Conservation (phyloP, 1,140 invertebrate genomes). For the Anastrepha ludens region DNA sequence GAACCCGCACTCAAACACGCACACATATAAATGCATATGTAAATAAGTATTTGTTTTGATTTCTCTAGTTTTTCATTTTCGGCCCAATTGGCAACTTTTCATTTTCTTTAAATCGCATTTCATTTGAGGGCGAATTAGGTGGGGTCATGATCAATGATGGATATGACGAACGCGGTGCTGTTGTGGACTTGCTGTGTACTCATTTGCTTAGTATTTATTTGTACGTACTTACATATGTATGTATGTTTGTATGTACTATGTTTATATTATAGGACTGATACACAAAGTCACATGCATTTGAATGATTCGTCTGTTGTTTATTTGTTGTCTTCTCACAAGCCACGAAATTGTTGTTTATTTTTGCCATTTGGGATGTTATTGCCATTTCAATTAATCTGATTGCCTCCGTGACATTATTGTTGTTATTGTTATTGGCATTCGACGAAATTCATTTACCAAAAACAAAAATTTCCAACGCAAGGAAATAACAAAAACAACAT, state of each 20-base stretch:
- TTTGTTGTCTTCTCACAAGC: background rate
- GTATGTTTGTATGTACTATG: background rate
- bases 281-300: background rate
- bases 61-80: background rate
- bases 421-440: background rate
- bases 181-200: background rate
- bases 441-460: constrained; percentile 20
- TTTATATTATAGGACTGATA: background rate
- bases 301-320: constrained; percentile 14
- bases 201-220: background rate
- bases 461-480: background rate
- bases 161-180: background rate
- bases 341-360: background rate
- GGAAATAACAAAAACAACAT: background rate
- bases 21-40: background rate
- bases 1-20: background rate
- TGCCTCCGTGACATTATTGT: background rate
- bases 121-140: background rate
- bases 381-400: constrained; percentile 36
- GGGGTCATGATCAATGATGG: background rate
- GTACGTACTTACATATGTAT: background rate
- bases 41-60: background rate
- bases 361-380: background rate
- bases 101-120: background rate
- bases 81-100: background rate